Conservation (phyloP, 2,797 vertebrate species). For the Antennarius maculatus region DNA sequence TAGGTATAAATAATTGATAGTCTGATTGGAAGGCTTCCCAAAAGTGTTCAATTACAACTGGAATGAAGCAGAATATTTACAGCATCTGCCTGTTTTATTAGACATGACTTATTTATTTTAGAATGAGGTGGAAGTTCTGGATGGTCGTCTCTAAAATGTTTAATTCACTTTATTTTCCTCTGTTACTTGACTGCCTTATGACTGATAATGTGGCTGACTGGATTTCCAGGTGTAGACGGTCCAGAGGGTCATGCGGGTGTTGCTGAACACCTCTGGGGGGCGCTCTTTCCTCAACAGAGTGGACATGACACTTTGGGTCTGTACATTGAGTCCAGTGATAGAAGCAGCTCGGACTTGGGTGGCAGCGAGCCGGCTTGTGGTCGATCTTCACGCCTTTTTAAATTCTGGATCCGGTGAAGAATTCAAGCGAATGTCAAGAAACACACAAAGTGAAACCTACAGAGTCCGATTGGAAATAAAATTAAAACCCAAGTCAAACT, state of each 20-base stretch:
- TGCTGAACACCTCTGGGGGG: slow-evolving; percentile 72
- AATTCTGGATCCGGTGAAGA: neutral
- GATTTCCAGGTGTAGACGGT: slow-evolving; percentile 72
- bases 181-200: slow-evolving; percentile 2
- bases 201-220: slow-evolving; percentile 54
- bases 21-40: neutral
- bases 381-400: slow-evolving; percentile 29
- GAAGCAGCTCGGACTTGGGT: slow-evolving; percentile 57
- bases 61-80: neutral
- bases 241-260: slow-evolving; percentile 62
- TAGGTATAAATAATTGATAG: neutral
- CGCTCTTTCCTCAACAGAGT: slow-evolving; percentile 72
- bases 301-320: slow-evolving; percentile 74
- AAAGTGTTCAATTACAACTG: neutral
- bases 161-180: slow-evolving; percentile 4
- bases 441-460: neutral
- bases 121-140: neutral
- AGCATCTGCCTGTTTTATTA: neutral
- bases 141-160: neutral
- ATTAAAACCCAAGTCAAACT: neutral
- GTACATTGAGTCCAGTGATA: slow-evolving; percentile 48
- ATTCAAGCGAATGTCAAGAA: neutral
- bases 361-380: slow-evolving; percentile 20
- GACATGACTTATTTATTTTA: neutral
- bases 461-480: neutral